Evolutionary conservation across 2,113 vertebrate genomes (phyloP).

Genomic region (Heterochromis multidens): DNA sequence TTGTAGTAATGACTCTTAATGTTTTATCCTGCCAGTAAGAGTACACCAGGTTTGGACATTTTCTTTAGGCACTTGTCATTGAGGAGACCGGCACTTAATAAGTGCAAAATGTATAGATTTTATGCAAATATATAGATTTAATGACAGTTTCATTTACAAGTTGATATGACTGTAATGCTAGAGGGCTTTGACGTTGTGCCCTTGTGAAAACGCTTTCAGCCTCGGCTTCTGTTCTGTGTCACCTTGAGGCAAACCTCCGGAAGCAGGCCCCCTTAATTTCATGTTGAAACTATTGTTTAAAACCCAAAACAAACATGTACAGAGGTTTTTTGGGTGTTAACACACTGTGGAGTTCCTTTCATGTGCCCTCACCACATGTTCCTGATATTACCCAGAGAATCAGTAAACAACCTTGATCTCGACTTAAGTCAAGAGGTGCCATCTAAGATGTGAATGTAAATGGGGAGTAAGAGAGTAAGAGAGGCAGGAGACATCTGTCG

Average conservation of each 20-base stretch:
- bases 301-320: slow-evolving; percentile 59
- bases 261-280: slow-evolving; percentile 58
- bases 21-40: neutral
- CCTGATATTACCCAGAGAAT: slow-evolving; percentile 55
- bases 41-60: neutral
- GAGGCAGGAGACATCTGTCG: slow-evolving; percentile 76
- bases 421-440: slow-evolving; percentile 69
- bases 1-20: slow-evolving; percentile 1
- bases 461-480: slow-evolving; percentile 57
- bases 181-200: neutral
- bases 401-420: slow-evolving; percentile 69
- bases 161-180: neutral
- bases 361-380: slow-evolving; percentile 66
- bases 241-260: slow-evolving; percentile 40
- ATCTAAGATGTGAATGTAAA: slow-evolving; percentile 73
- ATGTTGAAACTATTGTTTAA: slow-evolving; percentile 53
- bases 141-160: neutral
- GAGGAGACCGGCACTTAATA: too few species aligned
- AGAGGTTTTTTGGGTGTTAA: slow-evolving; percentile 52
- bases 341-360: slow-evolving; percentile 49
- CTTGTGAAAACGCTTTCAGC: slow-evolving; percentile 1
- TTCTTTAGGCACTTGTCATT: neutral
- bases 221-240: slow-evolving; percentile 55
- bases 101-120: too few species aligned
- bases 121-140: neutral